phyloP scores from a whole-genome alignment of 2,888 invertebrate species.

The Antheraea yamamai region DNA sequence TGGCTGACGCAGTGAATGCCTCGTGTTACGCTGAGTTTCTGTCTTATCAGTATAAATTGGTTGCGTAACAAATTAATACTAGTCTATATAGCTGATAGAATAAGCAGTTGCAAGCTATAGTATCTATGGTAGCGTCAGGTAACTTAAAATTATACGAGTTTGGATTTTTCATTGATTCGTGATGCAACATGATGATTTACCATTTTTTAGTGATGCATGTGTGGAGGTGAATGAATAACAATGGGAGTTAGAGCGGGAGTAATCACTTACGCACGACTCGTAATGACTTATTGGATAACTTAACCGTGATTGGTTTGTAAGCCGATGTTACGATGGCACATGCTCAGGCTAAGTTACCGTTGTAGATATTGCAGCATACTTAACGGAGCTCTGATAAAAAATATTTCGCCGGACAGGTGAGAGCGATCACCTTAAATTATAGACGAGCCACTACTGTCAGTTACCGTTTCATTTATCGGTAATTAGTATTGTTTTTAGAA shows the following conservation, averaged over 20 bases:
- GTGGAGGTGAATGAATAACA: background rate
- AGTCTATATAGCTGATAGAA: background rate
- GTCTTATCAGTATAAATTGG: background rate
- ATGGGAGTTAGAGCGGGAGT: background rate
- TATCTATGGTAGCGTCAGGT: background rate
- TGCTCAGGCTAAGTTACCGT: background rate
- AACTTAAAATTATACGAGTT: background rate
- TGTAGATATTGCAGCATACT: background rate
- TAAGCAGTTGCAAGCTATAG: background rate
- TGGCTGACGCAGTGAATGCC: background rate
- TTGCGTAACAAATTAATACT: slow-evolving; percentile 1
- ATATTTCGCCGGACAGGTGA: background rate
- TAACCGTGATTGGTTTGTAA: background rate
- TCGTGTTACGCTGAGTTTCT: background rate
- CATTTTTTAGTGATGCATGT: background rate
- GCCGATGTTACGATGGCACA: too few relatives aligned
- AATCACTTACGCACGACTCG: background rate
- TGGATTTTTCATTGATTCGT: background rate
- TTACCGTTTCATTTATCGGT: background rate
- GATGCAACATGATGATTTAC: background rate
- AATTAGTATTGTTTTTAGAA: background rate
- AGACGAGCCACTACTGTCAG: background rate
- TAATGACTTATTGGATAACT: background rate
- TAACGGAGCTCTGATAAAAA: background rate
- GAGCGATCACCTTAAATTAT: background rate